Conservation (phyloP, 1,140 invertebrate genomes). For the Trachymyrmex septentrionalis region DNA sequence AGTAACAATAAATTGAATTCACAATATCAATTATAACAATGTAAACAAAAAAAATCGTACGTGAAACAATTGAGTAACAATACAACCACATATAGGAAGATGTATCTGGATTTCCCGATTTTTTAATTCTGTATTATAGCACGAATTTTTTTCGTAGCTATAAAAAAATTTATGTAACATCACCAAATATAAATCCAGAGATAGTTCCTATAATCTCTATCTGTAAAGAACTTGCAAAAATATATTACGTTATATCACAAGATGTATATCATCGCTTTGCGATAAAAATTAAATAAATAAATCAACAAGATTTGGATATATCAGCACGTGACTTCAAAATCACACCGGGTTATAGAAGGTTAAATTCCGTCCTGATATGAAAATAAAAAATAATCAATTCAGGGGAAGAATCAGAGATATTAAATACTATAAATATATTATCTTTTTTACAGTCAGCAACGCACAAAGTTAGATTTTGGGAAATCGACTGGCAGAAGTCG, state of each 20-base stretch:
- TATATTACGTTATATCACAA: too few relatives aligned
- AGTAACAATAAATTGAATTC: conserved; percentile 17
- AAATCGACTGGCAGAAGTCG: conserved; percentile 86
- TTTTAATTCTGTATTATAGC: too few relatives aligned
- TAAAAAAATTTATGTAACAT: too few relatives aligned
- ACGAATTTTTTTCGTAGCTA: too few relatives aligned
- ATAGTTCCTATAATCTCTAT: too few relatives aligned
- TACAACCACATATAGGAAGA: too few relatives aligned
- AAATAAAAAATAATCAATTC: not conserved
- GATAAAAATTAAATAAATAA: too few relatives aligned
- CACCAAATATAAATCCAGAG: too few relatives aligned
- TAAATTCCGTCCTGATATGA: not conserved
- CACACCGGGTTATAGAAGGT: not conserved
- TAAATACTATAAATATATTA: not conserved
- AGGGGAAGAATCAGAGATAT: not conserved
- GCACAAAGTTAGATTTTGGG: conserved; percentile 88
- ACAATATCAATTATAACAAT: not conserved
- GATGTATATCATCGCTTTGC: too few relatives aligned
- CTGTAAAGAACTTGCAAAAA: too few relatives aligned
- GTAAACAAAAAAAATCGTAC: not conserved
- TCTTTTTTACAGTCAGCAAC: conserved; percentile 89
- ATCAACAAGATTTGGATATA: too few relatives aligned
- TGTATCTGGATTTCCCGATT: not conserved
- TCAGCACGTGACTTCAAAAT: too few relatives aligned
- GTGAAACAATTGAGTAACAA: not conserved